Evolutionary conservation across 2,888 invertebrate genomes (phyloP).

Genomic region (Argyresthia goedartella): DNA sequence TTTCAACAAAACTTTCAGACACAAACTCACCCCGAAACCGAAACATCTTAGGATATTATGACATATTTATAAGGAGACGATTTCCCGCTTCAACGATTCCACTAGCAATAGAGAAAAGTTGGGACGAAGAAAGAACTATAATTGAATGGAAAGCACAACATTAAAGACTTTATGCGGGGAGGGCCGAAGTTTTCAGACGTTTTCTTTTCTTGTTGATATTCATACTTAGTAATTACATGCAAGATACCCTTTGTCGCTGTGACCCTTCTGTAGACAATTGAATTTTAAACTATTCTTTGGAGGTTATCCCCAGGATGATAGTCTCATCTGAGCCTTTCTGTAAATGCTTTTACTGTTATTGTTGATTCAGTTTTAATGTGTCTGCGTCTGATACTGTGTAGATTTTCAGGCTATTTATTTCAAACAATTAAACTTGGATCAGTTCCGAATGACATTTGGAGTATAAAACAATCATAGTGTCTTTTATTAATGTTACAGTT

Average conservation of each 20-base stretch:
- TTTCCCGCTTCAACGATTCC: background rate
- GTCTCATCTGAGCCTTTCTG: constrained; percentile 21
- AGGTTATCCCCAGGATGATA: constrained; percentile 24
- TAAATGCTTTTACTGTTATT: constrained; percentile 20
- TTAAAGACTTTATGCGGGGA: constrained; percentile 14
- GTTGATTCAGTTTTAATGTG: constrained; percentile 4
- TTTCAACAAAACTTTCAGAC: no score
- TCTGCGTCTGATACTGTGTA: background rate
- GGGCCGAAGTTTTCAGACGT: constrained; percentile 47
- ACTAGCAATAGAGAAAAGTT: background rate
- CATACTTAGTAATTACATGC: constrained; percentile 41
- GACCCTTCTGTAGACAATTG: constrained; percentile 39
- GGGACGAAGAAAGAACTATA: constrained; percentile 2
- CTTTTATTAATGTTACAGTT: no score
- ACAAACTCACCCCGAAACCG: no score
- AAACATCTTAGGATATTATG: no score
- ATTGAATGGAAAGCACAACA: constrained; percentile 13
- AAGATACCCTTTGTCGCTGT: constrained; percentile 37
- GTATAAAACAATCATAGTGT: no score
- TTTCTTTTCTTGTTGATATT: constrained; percentile 37
- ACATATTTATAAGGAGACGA: background rate
- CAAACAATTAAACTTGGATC: no score
- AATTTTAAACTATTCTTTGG: constrained; percentile 34
- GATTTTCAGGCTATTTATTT: no score
- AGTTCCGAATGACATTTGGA: no score